Conservation (phyloP, 2,888 invertebrate species). For the Ichneumoninae sp. region DNA sequence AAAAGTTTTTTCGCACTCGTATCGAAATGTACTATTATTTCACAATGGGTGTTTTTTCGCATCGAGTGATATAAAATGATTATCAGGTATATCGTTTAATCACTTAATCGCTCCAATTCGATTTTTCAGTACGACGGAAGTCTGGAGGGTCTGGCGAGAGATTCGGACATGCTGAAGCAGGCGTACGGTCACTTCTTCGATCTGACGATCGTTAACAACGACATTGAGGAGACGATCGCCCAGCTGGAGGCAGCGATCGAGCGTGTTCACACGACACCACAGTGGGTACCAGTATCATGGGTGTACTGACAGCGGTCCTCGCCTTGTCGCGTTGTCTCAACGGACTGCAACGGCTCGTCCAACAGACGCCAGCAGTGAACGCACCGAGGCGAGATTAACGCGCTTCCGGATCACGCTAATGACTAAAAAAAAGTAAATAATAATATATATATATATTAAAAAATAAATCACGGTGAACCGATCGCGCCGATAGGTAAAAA, state of each 20-base stretch:
- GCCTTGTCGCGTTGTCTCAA: constrained; percentile 77
- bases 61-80: not conserved
- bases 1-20: too few species aligned
- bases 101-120: not conserved
- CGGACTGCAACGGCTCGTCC: constrained; percentile 82
- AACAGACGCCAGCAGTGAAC: constrained; percentile 79
- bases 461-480: constrained; percentile 18
- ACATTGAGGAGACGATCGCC: constrained; percentile 99
- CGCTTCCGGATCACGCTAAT: constrained; percentile 44
- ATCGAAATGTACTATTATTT: too few species aligned
- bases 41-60: too few species aligned
- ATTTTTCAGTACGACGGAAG: constrained; percentile 97
- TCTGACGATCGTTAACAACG: constrained; percentile 98
- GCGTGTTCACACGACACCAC: constrained; percentile 94
- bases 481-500: constrained; percentile 39
- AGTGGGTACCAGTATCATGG: constrained; percentile 99
- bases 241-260: constrained; percentile 96
- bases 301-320: constrained; percentile 92
- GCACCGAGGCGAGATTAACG: constrained; percentile 59
- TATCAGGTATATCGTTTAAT: not conserved
- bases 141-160: constrained; percentile 96
- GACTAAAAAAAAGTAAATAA: not conserved
- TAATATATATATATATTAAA: not conserved
- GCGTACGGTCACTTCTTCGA: constrained; percentile 99
- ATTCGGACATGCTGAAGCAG: constrained; percentile 97